A percentile compares a stretch with the other conserved stretches of the same genome.
Conservation (phyloP, 1,140 invertebrate species). For the Druon quercuslanigerum region DNA sequence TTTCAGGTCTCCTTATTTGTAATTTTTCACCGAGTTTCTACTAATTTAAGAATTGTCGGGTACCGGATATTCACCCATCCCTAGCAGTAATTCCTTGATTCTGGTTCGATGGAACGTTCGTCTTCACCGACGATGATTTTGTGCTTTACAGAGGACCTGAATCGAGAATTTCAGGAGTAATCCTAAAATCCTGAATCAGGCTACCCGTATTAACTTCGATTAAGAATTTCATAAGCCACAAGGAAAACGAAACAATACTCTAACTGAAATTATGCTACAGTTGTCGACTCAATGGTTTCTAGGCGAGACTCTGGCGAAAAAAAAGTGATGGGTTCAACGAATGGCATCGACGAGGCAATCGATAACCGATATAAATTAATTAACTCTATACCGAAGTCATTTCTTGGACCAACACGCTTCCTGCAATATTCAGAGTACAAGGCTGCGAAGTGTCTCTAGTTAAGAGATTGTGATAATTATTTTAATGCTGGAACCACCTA, state of each 20-base stretch:
- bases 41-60: slow-evolving; percentile 10
- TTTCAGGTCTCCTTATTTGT: slow-evolving; percentile 1
- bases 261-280: slow-evolving; percentile 7
- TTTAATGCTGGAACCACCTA: not conserved
- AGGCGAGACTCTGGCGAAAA: no score
- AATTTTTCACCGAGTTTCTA: slow-evolving; percentile 15
- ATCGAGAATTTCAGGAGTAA: not conserved
- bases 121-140: not conserved
- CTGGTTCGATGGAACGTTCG: not conserved
- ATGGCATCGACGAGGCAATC: not conserved
- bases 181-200: not conserved
- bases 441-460: not conserved
- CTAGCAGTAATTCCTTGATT: not conserved
- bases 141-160: not conserved
- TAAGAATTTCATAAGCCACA: not conserved
- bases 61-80: slow-evolving; percentile 11
- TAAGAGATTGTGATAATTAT: slow-evolving; percentile 16
- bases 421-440: not conserved
- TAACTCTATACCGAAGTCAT: not conserved
- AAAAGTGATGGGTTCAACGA: not conserved
- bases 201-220: not conserved
- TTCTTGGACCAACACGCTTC: not conserved
- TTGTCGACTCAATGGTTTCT: not conserved
- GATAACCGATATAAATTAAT: not conserved
- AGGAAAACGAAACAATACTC: not conserved